phyloP scores from a whole-genome alignment of 2,888 invertebrate species.

The Drosophila formosana region DNA sequence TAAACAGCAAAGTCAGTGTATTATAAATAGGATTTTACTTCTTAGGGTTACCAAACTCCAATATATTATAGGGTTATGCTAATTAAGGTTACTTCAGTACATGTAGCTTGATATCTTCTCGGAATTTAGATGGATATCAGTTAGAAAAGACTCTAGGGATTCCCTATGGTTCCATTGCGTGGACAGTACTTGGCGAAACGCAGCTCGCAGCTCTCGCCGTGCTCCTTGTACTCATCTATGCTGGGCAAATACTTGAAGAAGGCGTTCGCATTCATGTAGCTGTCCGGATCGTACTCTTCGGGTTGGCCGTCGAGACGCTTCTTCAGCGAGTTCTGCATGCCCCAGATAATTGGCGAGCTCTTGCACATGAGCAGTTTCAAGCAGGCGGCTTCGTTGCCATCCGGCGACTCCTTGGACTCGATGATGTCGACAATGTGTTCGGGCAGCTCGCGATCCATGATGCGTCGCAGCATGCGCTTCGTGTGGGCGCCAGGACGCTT shows the following conservation, averaged over 20 bases:
- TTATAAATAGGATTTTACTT: background rate
- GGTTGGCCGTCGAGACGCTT: conserved; percentile 58
- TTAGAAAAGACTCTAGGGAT: background rate
- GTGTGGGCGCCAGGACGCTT: conserved; percentile 87
- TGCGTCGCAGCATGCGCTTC: conserved; percentile 86
- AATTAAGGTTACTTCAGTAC: background rate
- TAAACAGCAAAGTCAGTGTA: background rate
- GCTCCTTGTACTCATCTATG: conserved; percentile 87
- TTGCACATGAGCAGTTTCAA: conserved; percentile 91
- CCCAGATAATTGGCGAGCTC: conserved; percentile 90
- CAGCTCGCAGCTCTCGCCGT: conserved; percentile 88
- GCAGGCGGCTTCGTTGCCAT: conserved; percentile 89
- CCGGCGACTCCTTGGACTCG: conserved; percentile 86
- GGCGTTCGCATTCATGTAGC: conserved; percentile 77
- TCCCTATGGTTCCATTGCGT: conserved; percentile 43
- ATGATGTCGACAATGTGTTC: conserved; percentile 88
- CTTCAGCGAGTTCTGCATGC: conserved; percentile 90
- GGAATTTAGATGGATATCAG: no score
- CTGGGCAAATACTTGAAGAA: conserved; percentile 89
- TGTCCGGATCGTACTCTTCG: conserved; percentile 62
- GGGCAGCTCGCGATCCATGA: conserved; percentile 88
- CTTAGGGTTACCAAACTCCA: background rate
- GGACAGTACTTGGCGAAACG: conserved; percentile 86
- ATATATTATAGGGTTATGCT: background rate
- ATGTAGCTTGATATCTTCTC: background rate